Evolutionary conservation across 2,113 vertebrate species (phyloP).

Genomic region (Megalops atlanticus): DNA sequence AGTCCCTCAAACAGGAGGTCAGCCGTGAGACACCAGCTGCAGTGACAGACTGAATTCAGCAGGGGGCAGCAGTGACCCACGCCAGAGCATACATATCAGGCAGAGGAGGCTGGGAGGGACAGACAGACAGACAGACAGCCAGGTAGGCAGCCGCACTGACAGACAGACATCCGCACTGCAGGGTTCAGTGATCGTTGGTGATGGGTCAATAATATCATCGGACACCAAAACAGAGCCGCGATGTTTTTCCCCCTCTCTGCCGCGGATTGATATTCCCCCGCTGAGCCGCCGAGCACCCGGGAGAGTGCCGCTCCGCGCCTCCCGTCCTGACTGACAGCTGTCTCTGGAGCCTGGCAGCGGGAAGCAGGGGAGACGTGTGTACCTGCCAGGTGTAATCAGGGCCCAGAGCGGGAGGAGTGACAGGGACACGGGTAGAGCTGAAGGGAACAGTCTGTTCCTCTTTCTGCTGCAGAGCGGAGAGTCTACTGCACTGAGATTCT

Average conservation of each 20-base stretch:
- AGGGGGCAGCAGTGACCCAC: constrained; percentile 62
- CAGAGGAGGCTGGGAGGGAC: not conserved
- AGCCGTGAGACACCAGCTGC: not conserved
- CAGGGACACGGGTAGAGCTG: not conserved
- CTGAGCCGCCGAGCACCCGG: too few relatives aligned
- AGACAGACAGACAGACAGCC: not conserved
- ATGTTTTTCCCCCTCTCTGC: not conserved
- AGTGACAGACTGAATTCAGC: constrained; percentile 47
- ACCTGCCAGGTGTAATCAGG: constrained; percentile 23
- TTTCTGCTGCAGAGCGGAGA: not conserved
- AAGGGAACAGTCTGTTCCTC: not conserved
- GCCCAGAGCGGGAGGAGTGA: not conserved
- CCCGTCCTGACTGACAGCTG: not conserved
- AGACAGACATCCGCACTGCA: not conserved
- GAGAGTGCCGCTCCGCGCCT: not conserved
- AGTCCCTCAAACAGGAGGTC: not conserved
- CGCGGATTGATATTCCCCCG: too few relatives aligned
- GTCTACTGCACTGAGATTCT: not conserved
- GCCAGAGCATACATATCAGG: constrained; percentile 36
- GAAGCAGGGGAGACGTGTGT: not conserved
- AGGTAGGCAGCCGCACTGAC: too few relatives aligned
- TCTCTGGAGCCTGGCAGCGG: not conserved
- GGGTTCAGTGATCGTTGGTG: not conserved
- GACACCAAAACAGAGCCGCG: not conserved
- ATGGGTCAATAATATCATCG: not conserved